These are phyloP conservation scores for Cosmopolites sordidus DNA, from an alignment of 2,888 invertebrate species.

Conservation along the genomic window DNA sequence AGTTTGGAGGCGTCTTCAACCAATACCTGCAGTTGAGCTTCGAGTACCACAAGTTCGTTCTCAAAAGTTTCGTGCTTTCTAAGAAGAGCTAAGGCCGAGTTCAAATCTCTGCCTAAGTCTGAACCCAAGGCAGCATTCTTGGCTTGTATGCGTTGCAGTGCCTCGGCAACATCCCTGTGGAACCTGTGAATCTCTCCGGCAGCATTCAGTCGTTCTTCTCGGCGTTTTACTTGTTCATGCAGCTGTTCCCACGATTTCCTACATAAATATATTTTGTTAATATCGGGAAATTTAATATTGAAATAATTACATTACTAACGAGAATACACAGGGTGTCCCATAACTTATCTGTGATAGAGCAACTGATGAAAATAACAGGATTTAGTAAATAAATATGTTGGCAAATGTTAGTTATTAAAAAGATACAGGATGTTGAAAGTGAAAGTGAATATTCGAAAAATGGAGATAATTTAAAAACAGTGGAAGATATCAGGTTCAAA, in stretches of 20 bases:
- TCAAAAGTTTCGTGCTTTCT: constrained; percentile 90
- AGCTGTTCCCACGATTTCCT: constrained; percentile 85
- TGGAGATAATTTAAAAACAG: too few relatives aligned
- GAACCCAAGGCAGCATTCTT: constrained; percentile 82
- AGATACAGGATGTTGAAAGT: too few relatives aligned
- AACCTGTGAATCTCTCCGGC: constrained; percentile 97
- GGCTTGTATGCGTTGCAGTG: constrained; percentile 83
- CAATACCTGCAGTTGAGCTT: constrained; percentile 84
- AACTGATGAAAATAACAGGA: too few relatives aligned
- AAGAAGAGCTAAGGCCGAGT: constrained; percentile 76
- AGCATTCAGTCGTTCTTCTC: constrained; percentile 83
- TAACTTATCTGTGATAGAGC: too few relatives aligned
- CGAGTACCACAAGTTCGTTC: constrained; percentile 87
- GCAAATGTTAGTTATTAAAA: too few relatives aligned
- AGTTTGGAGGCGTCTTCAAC: constrained; percentile 90
- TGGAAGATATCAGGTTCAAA: too few relatives aligned
- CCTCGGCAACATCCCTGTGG: constrained; percentile 92
- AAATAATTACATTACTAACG: too few relatives aligned
- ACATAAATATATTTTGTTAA: constrained; percentile 9
- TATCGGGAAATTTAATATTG: too few relatives aligned
- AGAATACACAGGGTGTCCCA: too few relatives aligned
- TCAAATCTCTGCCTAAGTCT: constrained; percentile 74
- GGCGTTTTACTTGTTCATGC: constrained; percentile 77
- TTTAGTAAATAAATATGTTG: too few relatives aligned
- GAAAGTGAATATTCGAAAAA: too few relatives aligned